Percentiles rank a stretch among this genome's conserved stretches.
Evolutionary conservation across 2,888 invertebrate genomes (phyloP).

Genomic region (Coenonympha arcania): DNA sequence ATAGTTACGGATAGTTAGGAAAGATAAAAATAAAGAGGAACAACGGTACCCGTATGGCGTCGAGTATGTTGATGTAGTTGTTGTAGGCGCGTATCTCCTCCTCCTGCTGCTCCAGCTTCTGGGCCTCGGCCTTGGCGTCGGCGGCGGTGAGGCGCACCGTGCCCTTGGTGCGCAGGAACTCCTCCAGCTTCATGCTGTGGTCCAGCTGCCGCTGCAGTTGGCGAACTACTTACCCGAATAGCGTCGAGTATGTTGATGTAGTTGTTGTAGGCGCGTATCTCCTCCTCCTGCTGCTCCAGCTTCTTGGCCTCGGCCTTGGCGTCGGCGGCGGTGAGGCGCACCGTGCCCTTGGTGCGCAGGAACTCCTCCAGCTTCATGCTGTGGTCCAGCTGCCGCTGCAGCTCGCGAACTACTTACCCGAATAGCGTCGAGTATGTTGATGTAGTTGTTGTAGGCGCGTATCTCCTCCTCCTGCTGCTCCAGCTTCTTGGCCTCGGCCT

Average conservation of each 20-base stretch:
- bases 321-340: conserved; percentile 82
- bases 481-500: conserved; percentile 80
- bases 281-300: conserved; percentile 77
- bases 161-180: conserved; percentile 88
- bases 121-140: conserved; percentile 82
- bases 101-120: conserved; percentile 78
- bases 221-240: conserved; percentile 88
- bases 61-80: conserved; percentile 83
- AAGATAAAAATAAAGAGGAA: background rate
- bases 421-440: conserved; percentile 83
- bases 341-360: conserved; percentile 87
- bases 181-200: conserved; percentile 86
- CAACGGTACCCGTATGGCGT: conserved; percentile 81
- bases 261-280: conserved; percentile 80
- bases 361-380: conserved; percentile 89
- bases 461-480: conserved; percentile 79
- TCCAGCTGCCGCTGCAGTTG: conserved; percentile 89
- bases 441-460: conserved; percentile 81
- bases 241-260: conserved; percentile 84
- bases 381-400: conserved; percentile 88
- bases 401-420: conserved; percentile 89
- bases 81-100: conserved; percentile 80
- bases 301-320: conserved; percentile 82
- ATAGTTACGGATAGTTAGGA: background rate
- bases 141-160: conserved; percentile 84